Conservation (phyloP, 2,888 invertebrate species). For the Loripinus fragilis region DNA sequence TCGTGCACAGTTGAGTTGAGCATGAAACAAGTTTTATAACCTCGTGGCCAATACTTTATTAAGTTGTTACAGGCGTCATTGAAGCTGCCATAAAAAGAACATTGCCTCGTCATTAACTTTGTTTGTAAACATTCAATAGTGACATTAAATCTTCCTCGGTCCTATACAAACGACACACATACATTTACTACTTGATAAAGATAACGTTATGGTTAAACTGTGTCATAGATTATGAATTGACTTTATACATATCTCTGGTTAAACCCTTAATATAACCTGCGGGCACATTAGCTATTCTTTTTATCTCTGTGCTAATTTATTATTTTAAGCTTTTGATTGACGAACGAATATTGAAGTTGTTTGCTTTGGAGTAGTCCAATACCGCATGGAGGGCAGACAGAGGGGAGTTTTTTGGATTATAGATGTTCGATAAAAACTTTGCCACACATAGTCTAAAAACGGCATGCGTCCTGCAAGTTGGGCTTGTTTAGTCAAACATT, state of each 20-base stretch:
- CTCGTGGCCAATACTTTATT: no score
- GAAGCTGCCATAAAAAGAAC: background rate
- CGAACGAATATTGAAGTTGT: background rate
- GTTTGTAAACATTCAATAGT: slow-evolving; percentile 13
- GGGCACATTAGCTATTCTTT: slow-evolving; percentile 15
- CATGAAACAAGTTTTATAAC: no score
- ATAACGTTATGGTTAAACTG: background rate
- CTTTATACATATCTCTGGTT: slow-evolving; percentile 10
- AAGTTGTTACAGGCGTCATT: background rate
- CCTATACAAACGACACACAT: slow-evolving; percentile 8
- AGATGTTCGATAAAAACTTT: slow-evolving; percentile 5
- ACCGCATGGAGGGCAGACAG: background rate
- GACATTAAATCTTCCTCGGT: slow-evolving; percentile 1
- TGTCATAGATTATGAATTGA: slow-evolving; percentile 5
- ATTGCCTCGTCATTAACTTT: slow-evolving; percentile 9
- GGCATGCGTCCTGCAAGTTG: background rate
- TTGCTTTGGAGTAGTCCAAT: background rate
- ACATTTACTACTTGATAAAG: background rate
- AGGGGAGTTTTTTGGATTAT: background rate
- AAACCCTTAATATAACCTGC: background rate
- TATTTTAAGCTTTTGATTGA: background rate
- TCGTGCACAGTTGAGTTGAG: no score
- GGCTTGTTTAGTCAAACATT: background rate
- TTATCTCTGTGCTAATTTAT: slow-evolving; percentile 13
- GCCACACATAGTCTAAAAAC: slow-evolving; percentile 1